Evolutionary conservation across 2,797 vertebrate genomes (phyloP), one percentile per base, ranked within the genome.

Genomic region (Tauraco hartlaubi): DNA sequence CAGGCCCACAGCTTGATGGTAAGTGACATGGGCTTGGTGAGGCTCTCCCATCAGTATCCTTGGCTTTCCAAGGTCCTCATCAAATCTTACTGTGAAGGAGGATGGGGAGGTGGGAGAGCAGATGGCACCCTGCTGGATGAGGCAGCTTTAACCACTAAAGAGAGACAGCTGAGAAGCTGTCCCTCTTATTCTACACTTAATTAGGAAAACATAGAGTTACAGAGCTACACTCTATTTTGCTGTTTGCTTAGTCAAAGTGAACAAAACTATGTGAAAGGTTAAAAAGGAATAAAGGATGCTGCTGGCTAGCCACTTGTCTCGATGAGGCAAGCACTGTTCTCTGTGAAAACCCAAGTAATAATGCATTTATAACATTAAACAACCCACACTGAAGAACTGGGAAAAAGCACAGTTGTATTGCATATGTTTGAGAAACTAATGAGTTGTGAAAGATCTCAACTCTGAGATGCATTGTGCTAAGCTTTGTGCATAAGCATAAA

Each of bases 301-400:
- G 11, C 16, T 72, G n/a, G 31, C 7, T 59, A 49, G 19, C 21
- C 28, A 13, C 13, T 58, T 41, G 8, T 16, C 18, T 81, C n/a
- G 9, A 15, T 15, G 26, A 12, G 5, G 51, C 1, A 6, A 84
- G 17, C 29, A 7, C 9, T 35, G 15, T 2, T 1, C 9, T 41
- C 20, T 61, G 8, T 35, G 18, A 67, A 79, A 87, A 51, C 4
- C 8, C 18, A 59, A 31, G 22, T 2, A 68, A 7, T 8, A 11
- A 21, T 28, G 4, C 17, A 4, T 33, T 49, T 2, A 0, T 23
- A 56, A 37, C 12, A 56, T 44, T 56, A 44, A 80, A 43, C 20
- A 56, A 26, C 22, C 7, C 28, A 33, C 0, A 1, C 8, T 37
- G 31, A 86, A 61, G 33, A 86, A 28, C 4, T 35, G 29, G 3